phyloP scores from a whole-genome alignment of 2,888 invertebrate species.

The Desoria tigrina region DNA sequence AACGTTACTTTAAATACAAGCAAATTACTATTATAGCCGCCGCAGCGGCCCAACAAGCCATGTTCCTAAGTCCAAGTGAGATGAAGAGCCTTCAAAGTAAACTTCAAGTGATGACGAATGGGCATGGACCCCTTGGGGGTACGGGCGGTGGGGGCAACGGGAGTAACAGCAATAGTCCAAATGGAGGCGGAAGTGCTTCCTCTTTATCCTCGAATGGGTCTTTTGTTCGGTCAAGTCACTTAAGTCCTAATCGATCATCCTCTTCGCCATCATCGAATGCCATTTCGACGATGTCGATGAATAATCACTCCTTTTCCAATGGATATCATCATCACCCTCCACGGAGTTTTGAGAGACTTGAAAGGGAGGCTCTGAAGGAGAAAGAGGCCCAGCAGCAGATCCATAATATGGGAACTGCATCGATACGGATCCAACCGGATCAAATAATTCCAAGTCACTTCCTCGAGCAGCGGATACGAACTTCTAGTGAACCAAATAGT shows the following conservation, averaged over 20 bases:
- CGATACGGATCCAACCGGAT: constrained; percentile 42
- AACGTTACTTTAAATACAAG: too few species aligned
- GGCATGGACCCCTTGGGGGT: too few species aligned
- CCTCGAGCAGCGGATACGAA: constrained; percentile 45
- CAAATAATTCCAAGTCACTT: constrained; percentile 51
- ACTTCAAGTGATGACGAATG: constrained; percentile 18
- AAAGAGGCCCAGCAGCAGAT: constrained; percentile 15
- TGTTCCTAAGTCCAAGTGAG: constrained; percentile 26
- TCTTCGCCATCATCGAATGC: too few species aligned
- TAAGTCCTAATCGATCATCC: constrained; percentile 24
- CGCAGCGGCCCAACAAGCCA: constrained; percentile 13
- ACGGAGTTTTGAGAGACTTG: neutral
- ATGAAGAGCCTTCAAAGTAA: constrained; percentile 35
- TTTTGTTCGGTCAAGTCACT: constrained; percentile 4
- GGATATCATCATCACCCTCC: constrained; percentile 16
- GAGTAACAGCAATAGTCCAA: constrained; percentile 9
- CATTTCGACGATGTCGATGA: neutral
- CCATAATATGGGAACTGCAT: too few species aligned
- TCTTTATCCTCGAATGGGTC: neutral
- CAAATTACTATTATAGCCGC: too few species aligned
- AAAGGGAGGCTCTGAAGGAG: neutral
- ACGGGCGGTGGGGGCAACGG: neutral
- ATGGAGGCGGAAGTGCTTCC: constrained; percentile 6
- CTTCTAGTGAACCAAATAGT: constrained; percentile 45
- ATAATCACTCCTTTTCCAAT: constrained; percentile 26